Percentiles rank a stretch among this genome's conserved stretches.
phyloP scores from a whole-genome alignment of 2,113 vertebrate genomes.

The Microcebus ravelobensis region DNA sequence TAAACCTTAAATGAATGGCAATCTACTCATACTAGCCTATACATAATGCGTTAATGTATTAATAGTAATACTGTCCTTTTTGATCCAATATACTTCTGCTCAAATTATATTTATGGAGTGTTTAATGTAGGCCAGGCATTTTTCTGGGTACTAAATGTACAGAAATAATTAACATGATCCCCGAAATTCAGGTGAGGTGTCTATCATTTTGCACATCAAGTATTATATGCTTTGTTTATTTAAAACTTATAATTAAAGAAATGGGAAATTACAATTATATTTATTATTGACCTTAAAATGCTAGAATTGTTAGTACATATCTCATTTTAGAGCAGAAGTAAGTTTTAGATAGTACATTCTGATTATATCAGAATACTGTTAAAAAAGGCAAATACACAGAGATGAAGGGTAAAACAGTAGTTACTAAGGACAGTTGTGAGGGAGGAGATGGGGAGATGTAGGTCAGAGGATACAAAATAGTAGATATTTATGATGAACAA shows the following conservation, averaged over 20 bases:
- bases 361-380: neutral
- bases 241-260: neutral
- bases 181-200: neutral
- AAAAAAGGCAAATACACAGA: neutral
- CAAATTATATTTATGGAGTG: neutral
- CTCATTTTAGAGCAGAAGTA: neutral
- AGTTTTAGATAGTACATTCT: constrained; percentile 13
- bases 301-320: neutral
- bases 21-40: neutral
- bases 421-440: neutral
- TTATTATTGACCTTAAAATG: constrained; percentile 1
- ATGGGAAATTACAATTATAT: neutral
- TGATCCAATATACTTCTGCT: neutral
- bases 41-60: neutral
- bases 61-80: neutral
- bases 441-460: neutral
- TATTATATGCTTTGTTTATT: constrained; percentile 5
- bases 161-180: neutral
- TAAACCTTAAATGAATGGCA: neutral
- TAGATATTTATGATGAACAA: neutral
- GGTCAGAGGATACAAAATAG: neutral
- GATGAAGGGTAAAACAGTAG: neutral
- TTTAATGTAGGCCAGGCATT: neutral
- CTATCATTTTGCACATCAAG: neutral
- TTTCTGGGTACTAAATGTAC: neutral